Base-by-base conservation (phyloP, 2,797 vertebrate genomes). In the Enteromius fasciolatus region DNA sequence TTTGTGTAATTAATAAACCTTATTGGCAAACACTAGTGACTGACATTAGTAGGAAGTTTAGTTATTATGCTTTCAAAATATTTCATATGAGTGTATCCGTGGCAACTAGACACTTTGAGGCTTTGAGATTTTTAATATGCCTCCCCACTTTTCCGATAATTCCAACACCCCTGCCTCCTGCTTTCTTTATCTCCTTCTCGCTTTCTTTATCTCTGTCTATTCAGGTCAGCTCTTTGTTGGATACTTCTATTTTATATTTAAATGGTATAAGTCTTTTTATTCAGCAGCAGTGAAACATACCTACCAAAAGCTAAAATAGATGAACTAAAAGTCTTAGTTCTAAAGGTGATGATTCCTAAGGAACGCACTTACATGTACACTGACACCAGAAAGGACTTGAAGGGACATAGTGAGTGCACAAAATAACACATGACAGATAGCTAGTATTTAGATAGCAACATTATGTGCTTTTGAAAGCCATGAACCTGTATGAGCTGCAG, bases 361-460 rank as follows among this genome's bases (percentile, higher is more conserved):
- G 9, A 59, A 61, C 8, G 4, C 23, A 33, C 59, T 59, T 36
- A 41, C 52, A 41, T 9, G 25, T 23, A 31, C 17, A 41, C 74
- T 66, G 33, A 66, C 59, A 18, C n/a, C 31, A 11, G 52, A 70
- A 64, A 15, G 3, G 28, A 63, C 70, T 23, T 36, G 23, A 74
- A 3, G 69, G 86, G 77, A 86, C 63, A 70, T 59, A 83, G 81
- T 52, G 50, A 33, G 72, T 67, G 28, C 75, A 80, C 73, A 78
- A 36, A 33, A 48, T 87, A 87, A 83, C 80, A 86, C 81, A 85
- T 88, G 83, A 83, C 23, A 63, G 59, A 64, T 77, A 31, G 39
- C 75, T 64, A 46, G 23, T 73, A 84, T 86, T 48, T 52, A 75
- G 83, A 79, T 80, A 86, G 77, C 80, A 76, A 66, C 41, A 72